phyloP scores from a whole-genome alignment of 1,140 invertebrate species.

The Lasioglossum baleicum region DNA sequence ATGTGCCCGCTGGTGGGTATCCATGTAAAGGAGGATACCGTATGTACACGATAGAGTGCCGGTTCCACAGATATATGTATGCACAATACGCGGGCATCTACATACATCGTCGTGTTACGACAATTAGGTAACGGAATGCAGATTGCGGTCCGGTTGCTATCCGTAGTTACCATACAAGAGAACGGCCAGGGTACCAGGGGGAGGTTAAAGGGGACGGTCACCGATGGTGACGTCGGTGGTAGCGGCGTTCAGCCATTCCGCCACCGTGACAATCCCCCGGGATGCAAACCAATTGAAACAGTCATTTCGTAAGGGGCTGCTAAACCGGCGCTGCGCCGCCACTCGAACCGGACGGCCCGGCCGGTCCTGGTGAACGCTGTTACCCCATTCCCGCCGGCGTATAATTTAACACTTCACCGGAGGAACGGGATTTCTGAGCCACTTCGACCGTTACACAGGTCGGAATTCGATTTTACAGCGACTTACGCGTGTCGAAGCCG shows the following conservation, averaged over 20 bases:
- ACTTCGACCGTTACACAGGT: neutral
- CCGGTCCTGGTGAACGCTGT: neutral
- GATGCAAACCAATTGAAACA: slow-evolving; percentile 68
- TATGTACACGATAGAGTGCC: slow-evolving; percentile 31
- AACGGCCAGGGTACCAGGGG: slow-evolving; percentile 34
- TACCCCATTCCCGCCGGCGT: slow-evolving; percentile 19
- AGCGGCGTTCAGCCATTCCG: slow-evolving; percentile 52
- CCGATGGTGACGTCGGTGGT: slow-evolving; percentile 54
- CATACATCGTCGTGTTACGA: slow-evolving; percentile 68
- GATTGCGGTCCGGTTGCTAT: slow-evolving; percentile 70
- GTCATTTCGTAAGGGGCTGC: slow-evolving; percentile 54
- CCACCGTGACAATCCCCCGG: slow-evolving; percentile 60
- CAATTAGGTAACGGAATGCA: slow-evolving; percentile 75
- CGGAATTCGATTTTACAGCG: slow-evolving; percentile 20
- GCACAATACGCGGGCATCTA: slow-evolving; percentile 53
- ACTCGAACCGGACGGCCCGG: neutral
- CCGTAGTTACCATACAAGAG: slow-evolving; percentile 71
- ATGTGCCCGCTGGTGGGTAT: neutral
- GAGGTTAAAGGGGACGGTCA: slow-evolving; percentile 54
- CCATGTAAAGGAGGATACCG: neutral
- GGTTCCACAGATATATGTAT: slow-evolving; percentile 28
- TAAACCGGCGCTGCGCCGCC: slow-evolving; percentile 35
- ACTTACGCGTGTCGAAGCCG: slow-evolving; percentile 1
- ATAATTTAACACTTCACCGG: slow-evolving; percentile 41
- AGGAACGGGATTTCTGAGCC: slow-evolving; percentile 28